phyloP scores from a whole-genome alignment of 2,888 invertebrate species.

The Stenchaetothrips biformis region DNA sequence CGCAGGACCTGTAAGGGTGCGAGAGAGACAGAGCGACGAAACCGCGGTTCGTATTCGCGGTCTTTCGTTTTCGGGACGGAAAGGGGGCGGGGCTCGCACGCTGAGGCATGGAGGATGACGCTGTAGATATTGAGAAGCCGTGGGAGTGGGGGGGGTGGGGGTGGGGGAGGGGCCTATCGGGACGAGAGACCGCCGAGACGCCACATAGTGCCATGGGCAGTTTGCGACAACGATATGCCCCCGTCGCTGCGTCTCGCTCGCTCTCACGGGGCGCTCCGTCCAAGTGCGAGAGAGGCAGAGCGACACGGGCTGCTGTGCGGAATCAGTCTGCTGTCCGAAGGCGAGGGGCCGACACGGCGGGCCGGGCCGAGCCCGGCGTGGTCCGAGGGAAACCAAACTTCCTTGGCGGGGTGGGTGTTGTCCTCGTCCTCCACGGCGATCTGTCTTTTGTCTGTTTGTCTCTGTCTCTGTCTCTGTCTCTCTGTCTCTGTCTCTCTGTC shows the following conservation, averaged over 20 bases:
- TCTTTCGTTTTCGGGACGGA: too few species aligned
- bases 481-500: conserved; percentile 28
- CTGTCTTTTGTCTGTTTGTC: conserved; percentile 32
- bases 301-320: too few species aligned
- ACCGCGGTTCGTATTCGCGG: too few species aligned
- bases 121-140: too few species aligned
- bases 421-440: conserved; percentile 28
- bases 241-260: not conserved
- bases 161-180: too few species aligned
- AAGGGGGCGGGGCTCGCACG: too few species aligned
- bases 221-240: not conserved
- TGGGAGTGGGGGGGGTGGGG: too few species aligned
- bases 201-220: conserved; percentile 29
- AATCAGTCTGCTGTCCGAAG: too few species aligned
- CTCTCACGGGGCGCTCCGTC: not conserved
- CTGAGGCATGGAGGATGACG: too few species aligned
- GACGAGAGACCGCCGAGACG: conserved; percentile 28
- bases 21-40: too few species aligned
- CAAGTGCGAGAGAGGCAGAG: too few species aligned
- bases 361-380: not conserved
- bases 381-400: too few species aligned
- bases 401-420: not conserved
- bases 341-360: not conserved
- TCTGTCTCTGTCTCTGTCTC: conserved; percentile 31
- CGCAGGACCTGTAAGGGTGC: not conserved